These are phyloP conservation scores for Alsophila aescularia DNA, from an alignment of 2,888 invertebrate genomes.

Conservation along the genomic window DNA sequence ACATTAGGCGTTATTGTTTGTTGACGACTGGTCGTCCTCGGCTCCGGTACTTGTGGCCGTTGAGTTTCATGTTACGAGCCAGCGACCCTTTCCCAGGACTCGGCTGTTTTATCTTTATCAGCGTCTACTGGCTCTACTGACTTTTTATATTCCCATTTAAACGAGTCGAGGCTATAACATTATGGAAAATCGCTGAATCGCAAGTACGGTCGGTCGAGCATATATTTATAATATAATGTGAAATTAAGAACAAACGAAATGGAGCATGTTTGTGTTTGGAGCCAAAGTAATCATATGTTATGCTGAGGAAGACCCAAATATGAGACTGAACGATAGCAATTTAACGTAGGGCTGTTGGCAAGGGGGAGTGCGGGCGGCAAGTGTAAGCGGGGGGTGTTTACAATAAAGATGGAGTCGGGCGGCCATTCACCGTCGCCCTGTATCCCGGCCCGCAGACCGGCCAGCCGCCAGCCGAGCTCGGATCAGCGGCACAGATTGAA, in stretches of 20 bases:
- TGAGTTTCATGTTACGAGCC: constrained; percentile 32
- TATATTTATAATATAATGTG: constrained; percentile 1
- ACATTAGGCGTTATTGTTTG: not conserved
- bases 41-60: constrained; percentile 21
- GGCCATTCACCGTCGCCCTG: constrained; percentile 42
- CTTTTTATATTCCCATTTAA: constrained; percentile 9
- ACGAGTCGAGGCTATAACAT: constrained; percentile 5
- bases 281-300: constrained; percentile 11
- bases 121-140: constrained; percentile 22
- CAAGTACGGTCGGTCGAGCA: not conserved
- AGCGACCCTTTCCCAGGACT: constrained; percentile 16
- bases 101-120: constrained; percentile 14
- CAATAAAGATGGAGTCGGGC: constrained; percentile 45
- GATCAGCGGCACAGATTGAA: constrained; percentile 17
- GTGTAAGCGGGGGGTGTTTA: constrained; percentile 31
- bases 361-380: constrained; percentile 20
- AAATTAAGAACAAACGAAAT: constrained; percentile 3
- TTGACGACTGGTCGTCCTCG: constrained; percentile 21
- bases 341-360: constrained; percentile 6
- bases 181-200: not conserved
- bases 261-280: constrained; percentile 1
- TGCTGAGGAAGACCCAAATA: constrained; percentile 7
- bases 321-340: constrained; percentile 3
- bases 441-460: constrained; percentile 20
- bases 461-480: constrained; percentile 1